phyloP scores from a whole-genome alignment of 2,113 vertebrate species.

The Rhea americana region DNA sequence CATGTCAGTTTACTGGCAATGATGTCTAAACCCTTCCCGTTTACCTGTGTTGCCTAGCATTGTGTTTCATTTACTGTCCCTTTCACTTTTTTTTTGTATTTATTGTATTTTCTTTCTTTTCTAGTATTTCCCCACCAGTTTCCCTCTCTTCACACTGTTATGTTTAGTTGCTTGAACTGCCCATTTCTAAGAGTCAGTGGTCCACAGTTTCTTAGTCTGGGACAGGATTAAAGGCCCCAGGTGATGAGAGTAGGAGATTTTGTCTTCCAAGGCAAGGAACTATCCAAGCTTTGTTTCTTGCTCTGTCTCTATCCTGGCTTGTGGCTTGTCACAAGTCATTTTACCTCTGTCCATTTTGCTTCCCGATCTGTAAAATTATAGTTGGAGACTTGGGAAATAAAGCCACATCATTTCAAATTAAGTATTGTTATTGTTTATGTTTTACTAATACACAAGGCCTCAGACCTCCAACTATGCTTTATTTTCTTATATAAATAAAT shows the following conservation, averaged over 20 bases:
- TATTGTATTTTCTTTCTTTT: neutral
- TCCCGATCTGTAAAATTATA: neutral
- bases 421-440: neutral
- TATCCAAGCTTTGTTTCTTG: neutral
- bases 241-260: neutral
- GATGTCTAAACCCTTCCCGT: neutral
- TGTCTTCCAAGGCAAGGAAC: neutral
- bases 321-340: neutral
- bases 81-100: neutral
- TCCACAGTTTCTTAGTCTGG: neutral
- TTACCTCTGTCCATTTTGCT: neutral
- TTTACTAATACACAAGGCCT: neutral
- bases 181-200: neutral
- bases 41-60: neutral
- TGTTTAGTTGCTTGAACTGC: neutral
- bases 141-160: neutral
- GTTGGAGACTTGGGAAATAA: neutral
- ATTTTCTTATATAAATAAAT: neutral
- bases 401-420: neutral
- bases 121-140: accelerated
- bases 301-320: neutral
- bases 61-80: neutral
- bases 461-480: neutral
- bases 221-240: neutral
- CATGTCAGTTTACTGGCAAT: neutral